Conservation (phyloP, 2,888 invertebrate genomes). For the Drosophila monieri region DNA sequence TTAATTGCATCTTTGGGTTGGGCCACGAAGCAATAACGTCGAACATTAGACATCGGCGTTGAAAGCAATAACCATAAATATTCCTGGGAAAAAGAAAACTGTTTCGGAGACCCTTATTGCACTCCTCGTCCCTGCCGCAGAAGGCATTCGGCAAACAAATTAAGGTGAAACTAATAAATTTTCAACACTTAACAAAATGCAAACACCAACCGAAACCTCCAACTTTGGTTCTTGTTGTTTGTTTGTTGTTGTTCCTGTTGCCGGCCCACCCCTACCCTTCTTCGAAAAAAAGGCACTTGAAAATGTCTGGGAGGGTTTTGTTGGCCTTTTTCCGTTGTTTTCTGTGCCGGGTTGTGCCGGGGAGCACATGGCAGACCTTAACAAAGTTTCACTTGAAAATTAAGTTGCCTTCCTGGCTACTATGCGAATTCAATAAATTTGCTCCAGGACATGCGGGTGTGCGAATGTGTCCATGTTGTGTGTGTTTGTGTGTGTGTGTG, state of each 20-base stretch:
- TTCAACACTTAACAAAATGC: conserved; percentile 49
- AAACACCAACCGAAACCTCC: conserved; percentile 42
- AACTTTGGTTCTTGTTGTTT: conserved; percentile 25
- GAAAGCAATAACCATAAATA: conserved; percentile 25
- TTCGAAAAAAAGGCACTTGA: conserved; percentile 45
- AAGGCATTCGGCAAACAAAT: conserved; percentile 37
- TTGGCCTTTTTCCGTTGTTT: conserved; percentile 27
- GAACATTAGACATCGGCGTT: conserved; percentile 6
- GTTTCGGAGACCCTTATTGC: conserved; percentile 4
- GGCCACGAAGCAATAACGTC: not conserved
- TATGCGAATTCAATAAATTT: conserved; percentile 73
- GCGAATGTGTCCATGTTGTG: not conserved
- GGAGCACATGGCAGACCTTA: conserved; percentile 62
- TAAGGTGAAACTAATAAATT: conserved; percentile 46
- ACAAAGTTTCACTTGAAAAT: conserved; percentile 74
- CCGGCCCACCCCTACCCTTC: conserved; percentile 7
- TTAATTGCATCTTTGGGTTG: not conserved
- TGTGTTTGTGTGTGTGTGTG: conserved; percentile 1
- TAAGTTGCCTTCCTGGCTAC: conserved; percentile 69
- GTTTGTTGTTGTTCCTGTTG: conserved; percentile 12
- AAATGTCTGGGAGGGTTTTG: conserved; percentile 49
- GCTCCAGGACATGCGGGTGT: conserved; percentile 45
- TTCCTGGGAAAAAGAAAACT: conserved; percentile 14
- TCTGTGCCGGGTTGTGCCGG: conserved; percentile 16
- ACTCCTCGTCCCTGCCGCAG: conserved; percentile 3